Evolutionary conservation across 1,140 invertebrate species (phyloP), one percentile per base, ranked within the genome.

Genomic region (Aricia agestis): DNA sequence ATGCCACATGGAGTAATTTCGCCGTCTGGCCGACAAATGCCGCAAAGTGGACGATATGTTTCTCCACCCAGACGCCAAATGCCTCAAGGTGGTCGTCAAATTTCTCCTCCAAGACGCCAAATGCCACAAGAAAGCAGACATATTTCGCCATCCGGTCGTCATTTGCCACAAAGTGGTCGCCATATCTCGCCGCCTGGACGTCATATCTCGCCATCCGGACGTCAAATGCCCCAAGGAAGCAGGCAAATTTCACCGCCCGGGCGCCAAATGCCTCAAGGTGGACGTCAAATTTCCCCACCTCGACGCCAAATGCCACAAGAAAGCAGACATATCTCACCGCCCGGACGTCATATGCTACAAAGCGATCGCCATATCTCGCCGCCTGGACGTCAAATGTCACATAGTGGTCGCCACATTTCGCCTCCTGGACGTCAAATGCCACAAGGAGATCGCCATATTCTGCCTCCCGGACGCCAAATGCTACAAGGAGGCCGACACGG

Each of bases 11-110:
- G 63, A 25, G 25, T 68, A 6, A n/a, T n/a, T n/a, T 68, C 67
- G 25, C 67, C 66, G 1, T 19, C 59, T 0, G 10, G 17, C 2
- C 15, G 67, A 18, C 36, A 31, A 25, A 45, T 68, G 18, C 11
- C 67, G 19, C 66, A 68, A 61, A 66, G 71, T 15, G 68, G 63
- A 45, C 67, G 73, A 68, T 41, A 52, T 45, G 66, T 70, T 19
- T 77, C 72, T 0, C 57, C 75, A 42, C 66, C 74, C 15, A 71
- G 72, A 11, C 58, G 58, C 15, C 58, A 59, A 6, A 19, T 59
- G 4, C 58, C 58, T 1, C 58, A 59, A 19, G 6, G 58, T 9
- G 58, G 17, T 17, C n/a, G 58, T 4, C n/a, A 59, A 6, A 17
- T 17, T 6, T 59, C 58, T 6, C 58, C 58, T 6, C 17, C 58